A percentile compares a stretch with the other conserved stretches of the same genome.
phyloP scores from a whole-genome alignment of 2,113 vertebrate genomes.

The Sinocyclocheilus grahami region DNA sequence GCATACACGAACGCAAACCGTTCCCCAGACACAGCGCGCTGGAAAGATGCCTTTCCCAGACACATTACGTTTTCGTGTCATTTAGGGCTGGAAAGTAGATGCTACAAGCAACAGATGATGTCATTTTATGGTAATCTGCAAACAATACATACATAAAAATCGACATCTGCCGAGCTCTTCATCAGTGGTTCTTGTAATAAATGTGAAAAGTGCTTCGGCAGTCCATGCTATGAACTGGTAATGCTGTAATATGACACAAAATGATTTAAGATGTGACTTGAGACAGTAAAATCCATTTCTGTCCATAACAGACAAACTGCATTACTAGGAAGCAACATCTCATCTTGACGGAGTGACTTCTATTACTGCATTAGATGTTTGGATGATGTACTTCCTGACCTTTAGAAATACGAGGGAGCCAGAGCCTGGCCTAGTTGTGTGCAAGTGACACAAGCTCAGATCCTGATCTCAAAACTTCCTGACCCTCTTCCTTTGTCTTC shows the following conservation, averaged over 20 bases:
- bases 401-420: not conserved
- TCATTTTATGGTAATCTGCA: conserved; percentile 32
- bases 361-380: conserved; percentile 18
- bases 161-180: not conserved
- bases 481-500: not conserved
- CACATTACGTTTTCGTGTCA: not conserved
- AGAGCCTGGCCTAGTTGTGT: not conserved
- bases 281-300: not conserved
- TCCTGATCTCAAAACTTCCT: not conserved
- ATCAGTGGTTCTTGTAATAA: conserved; percentile 1
- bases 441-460: not conserved
- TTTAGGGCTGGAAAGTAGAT: not conserved
- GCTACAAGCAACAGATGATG: conserved; percentile 8
- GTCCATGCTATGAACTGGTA: not conserved
- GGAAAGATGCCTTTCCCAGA: conserved; percentile 40
- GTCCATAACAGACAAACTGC: conserved; percentile 10
- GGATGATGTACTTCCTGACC: not conserved
- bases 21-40: not conserved
- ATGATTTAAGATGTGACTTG: conserved; percentile 3
- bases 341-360: not conserved
- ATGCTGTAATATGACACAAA: conserved; percentile 26
- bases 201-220: not conserved
- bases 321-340: conserved; percentile 3
- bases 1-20: conserved; percentile 17
- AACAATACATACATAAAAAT: conserved; percentile 3